These are phyloP conservation scores for Eurosta solidaginis DNA, from an alignment of 1,140 invertebrate genomes.

Conservation along the genomic window DNA sequence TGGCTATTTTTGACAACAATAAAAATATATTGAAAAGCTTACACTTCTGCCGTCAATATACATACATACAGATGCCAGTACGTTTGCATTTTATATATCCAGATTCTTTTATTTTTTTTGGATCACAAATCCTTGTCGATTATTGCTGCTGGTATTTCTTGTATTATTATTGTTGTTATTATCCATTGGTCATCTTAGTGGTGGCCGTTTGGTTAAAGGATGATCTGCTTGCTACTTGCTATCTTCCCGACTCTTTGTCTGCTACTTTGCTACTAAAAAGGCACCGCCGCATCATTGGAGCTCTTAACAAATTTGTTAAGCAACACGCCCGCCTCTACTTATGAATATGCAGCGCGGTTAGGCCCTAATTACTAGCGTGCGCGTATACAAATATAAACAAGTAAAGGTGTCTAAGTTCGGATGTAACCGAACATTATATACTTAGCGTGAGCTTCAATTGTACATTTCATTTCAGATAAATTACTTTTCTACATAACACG, in stretches of 20 bases:
- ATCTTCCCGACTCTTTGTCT: not conserved
- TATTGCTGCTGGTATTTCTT: not conserved
- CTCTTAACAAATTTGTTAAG: constrained; percentile 59
- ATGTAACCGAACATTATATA: no score
- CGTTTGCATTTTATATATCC: not conserved
- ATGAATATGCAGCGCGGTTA: constrained; percentile 10
- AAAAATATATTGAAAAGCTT: not conserved
- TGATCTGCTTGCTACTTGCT: not conserved
- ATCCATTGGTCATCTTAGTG: constrained; percentile 19
- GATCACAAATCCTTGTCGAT: not conserved
- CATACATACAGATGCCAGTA: no score
- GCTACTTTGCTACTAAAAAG: constrained; percentile 46
- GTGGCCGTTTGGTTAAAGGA: not conserved
- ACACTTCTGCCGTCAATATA: not conserved
- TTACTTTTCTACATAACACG: no score
- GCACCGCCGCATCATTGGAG: constrained; percentile 56
- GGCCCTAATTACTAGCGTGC: constrained; percentile 54
- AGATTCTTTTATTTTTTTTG: not conserved
- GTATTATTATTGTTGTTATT: not conserved
- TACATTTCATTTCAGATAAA: no score
- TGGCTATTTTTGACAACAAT: not conserved
- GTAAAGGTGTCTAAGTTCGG: no score
- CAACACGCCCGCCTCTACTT: constrained; percentile 52
- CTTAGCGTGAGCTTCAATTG: no score
- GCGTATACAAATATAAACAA: constrained; percentile 34